Evolutionary conservation across 2,113 vertebrate genomes (phyloP).

Genomic region (Narcine bancroftii): DNA sequence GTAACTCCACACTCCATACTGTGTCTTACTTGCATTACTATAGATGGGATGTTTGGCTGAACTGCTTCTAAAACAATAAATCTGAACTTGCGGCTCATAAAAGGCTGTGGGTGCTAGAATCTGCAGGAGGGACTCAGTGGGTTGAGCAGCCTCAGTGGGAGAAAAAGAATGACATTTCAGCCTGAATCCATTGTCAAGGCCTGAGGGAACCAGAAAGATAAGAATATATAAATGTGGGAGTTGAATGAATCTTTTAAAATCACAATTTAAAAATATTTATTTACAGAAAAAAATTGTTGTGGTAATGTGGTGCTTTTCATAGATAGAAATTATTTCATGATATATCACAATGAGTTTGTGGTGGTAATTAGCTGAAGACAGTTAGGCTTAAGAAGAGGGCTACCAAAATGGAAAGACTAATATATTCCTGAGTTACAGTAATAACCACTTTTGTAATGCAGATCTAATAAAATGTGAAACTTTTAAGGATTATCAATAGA

Average conservation of each 20-base stretch:
- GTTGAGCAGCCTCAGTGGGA: no score
- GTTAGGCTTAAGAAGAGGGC: not conserved
- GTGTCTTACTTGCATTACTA: no score
- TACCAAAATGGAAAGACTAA: not conserved
- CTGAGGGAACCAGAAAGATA: not conserved
- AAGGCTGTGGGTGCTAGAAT: no score
- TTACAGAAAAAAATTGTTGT: not conserved
- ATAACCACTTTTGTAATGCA: not conserved
- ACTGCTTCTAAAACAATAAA: no score
- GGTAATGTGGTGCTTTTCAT: not conserved
- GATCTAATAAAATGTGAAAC: not conserved
- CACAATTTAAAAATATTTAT: not conserved
- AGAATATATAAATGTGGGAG: not conserved
- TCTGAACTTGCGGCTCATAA: no score
- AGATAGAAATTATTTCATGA: not conserved
- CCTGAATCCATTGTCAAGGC: no score
- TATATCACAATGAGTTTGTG: not conserved
- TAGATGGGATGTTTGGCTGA: no score
- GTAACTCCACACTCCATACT: no score
- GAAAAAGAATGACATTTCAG: no score
- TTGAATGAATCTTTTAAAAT: not conserved
- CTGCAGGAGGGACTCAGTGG: no score
- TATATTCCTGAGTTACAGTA: not conserved
- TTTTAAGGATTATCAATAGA: not conserved
- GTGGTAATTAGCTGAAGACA: not conserved